Percentiles rank a stretch among this genome's conserved stretches.
These are phyloP conservation scores for Picathartes gymnocephalus DNA, from an alignment of 2,113 vertebrate genomes.

Conservation along the genomic window DNA sequence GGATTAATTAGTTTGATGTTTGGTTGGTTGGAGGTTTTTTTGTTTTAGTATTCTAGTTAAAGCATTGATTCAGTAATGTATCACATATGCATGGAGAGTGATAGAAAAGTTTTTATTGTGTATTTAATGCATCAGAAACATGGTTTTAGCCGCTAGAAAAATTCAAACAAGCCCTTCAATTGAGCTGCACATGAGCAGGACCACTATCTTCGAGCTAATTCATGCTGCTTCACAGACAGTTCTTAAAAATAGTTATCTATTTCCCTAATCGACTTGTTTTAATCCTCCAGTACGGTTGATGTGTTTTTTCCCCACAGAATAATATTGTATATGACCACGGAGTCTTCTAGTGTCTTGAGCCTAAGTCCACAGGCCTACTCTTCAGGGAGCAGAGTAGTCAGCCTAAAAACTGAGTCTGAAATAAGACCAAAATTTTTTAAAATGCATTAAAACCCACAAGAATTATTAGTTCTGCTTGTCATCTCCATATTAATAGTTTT, in stretches of 20 bases:
- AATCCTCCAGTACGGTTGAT: background rate
- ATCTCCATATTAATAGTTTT: constrained; percentile 50
- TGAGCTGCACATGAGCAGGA: background rate
- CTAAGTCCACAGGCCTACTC: background rate
- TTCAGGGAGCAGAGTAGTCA: background rate
- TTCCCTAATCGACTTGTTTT: background rate
- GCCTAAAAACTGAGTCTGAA: background rate
- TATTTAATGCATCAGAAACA: background rate
- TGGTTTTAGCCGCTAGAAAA: background rate
- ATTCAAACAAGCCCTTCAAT: background rate
- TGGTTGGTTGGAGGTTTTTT: background rate
- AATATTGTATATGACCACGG: background rate
- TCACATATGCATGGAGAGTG: background rate
- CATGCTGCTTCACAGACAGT: background rate
- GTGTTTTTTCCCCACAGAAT: background rate
- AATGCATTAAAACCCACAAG: background rate
- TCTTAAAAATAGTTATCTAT: background rate
- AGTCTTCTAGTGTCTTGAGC: background rate
- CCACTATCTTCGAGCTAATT: background rate
- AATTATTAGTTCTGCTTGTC: constrained; percentile 26
- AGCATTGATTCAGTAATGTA: background rate
- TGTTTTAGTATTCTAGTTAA: background rate
- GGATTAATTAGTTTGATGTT: background rate
- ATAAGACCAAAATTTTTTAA: background rate
- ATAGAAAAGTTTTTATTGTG: background rate